These are phyloP conservation scores for Emydoidea blandingii DNA, from an alignment of 2,797 vertebrate species.

Conservation along the genomic window DNA sequence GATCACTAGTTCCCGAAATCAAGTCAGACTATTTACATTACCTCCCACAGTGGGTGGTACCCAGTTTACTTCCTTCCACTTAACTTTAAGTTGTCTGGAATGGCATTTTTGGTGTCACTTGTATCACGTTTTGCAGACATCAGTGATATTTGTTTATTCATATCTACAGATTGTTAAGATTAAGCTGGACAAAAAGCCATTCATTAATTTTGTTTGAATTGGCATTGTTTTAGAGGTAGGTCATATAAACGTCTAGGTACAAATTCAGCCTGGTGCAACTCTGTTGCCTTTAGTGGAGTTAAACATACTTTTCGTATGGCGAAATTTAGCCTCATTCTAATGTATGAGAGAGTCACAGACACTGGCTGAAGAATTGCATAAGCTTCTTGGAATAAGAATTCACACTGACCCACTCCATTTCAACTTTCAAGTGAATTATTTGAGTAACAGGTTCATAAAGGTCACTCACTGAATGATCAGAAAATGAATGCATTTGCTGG, in stretches of 20 bases:
- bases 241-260: background rate
- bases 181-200: background rate
- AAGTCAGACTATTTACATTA: background rate
- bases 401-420: background rate
- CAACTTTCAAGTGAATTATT: constrained; percentile 14
- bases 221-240: background rate
- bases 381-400: background rate
- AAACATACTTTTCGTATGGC: background rate
- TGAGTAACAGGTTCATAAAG: background rate
- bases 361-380: constrained; percentile 4
- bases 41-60: background rate
- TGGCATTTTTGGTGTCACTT: background rate
- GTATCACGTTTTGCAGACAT: background rate
- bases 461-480: background rate
- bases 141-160: background rate
- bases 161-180: background rate
- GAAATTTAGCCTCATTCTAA: background rate
- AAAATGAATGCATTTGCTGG: background rate
- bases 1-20: background rate
- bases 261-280: background rate
- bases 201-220: background rate
- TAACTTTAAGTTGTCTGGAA: background rate
- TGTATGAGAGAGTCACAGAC: background rate
- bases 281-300: background rate
- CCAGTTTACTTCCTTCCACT: background rate